Conservation (phyloP, 2,888 invertebrate genomes). For the Nyleta sp. region DNA sequence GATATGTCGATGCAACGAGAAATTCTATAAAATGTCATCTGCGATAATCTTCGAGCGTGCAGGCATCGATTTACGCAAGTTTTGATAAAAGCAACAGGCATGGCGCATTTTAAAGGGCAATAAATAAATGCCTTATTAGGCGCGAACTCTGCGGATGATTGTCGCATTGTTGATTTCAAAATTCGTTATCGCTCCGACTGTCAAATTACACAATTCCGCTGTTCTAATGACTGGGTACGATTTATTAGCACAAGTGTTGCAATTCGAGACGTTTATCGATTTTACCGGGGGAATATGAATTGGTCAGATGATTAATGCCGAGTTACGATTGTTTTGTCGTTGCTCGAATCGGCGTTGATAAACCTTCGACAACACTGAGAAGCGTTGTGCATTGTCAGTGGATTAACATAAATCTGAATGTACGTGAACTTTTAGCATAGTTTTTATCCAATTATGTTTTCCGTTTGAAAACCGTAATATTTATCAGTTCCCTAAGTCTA, state of each 20-base stretch:
- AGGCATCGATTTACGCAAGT: constrained; percentile 48
- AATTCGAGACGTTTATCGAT: constrained; percentile 51
- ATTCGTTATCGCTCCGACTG: constrained; percentile 49
- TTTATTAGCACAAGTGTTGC: constrained; percentile 52
- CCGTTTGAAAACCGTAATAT: too few species aligned
- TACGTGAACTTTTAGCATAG: too few species aligned
- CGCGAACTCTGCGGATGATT: constrained; percentile 22
- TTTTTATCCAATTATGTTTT: too few species aligned
- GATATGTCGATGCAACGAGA: constrained; percentile 45
- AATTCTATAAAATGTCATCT: constrained; percentile 53
- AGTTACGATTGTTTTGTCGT: constrained; percentile 37
- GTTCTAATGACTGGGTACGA: constrained; percentile 39
- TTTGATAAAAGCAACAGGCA: constrained; percentile 35
- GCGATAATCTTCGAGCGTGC: constrained; percentile 43
- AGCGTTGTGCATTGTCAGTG: too few species aligned
- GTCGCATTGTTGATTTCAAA: constrained; percentile 51
- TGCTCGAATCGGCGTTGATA: too few species aligned
- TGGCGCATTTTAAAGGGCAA: constrained; percentile 39
- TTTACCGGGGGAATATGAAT: constrained; percentile 37
- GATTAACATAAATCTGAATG: too few species aligned
- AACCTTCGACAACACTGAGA: too few species aligned
- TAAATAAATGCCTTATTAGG: constrained; percentile 54
- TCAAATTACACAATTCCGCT: constrained; percentile 51
- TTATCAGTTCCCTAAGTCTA: too few species aligned
- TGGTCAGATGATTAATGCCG: constrained; percentile 42